Base-by-base conservation (phyloP, 1,140 invertebrate genomes). In the Bombus polaris region DNA sequence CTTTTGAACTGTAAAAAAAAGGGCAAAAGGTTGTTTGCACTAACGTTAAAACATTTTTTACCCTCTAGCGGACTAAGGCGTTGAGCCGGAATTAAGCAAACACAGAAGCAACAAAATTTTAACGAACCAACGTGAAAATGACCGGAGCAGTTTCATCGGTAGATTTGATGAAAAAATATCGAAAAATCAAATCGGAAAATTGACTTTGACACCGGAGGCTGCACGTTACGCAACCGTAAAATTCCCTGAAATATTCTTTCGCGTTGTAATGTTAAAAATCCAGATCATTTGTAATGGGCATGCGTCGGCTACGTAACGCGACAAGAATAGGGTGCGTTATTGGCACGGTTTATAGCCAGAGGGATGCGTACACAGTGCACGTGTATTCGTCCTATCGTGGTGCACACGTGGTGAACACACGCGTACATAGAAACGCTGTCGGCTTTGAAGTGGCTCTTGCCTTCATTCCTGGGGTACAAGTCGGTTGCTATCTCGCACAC, bases 381-480 rank as follows among this genome's bases (percentile, higher is more conserved):
- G 79, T 74, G 74, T 13, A 39, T 59, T 8, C 57, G 76, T 72
- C 62, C 62, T 57, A 71, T 22, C 25, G 44, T 68, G 70, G 62
- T 70, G 44, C 39, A 66, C 57, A 44, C 18, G 47, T 53, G 47
- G 47, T 22, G 18, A 53, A 53, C 18, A 22, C 77, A 5, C 70
- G 39, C 70, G n/a, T 8, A 42, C 42, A 32, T 8, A 53, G 47
- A 53, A 22, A 53, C 72, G 13, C 13, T 39, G 57, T 80, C 53
- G 53, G 75, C 86, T 89, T 89, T 89, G 81, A 90, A 85, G 81
- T 71, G 73, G 37, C 70, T 37, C 53, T 85, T 59, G 53, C 77
- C 57, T 59, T 42, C 57, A 71, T 90, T 84, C 72, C 85, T 76
- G 15, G 78, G 68, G 35, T 71, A 75, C 59, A 59, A 77, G 86